These are phyloP conservation scores for Morus bassanus DNA, from an alignment of 2,797 vertebrate species.

Conservation along the genomic window DNA sequence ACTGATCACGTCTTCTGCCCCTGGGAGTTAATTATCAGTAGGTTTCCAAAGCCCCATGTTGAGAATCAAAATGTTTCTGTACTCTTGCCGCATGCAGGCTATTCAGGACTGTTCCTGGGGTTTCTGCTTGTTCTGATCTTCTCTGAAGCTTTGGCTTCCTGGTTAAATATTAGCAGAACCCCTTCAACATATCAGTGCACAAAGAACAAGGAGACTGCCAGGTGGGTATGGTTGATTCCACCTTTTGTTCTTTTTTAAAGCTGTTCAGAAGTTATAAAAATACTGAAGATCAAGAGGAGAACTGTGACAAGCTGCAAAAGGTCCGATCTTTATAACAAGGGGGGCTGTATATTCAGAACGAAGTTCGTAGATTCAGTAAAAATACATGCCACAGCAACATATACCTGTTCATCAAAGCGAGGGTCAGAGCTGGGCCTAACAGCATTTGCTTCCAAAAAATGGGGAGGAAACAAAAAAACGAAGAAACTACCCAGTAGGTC, in stretches of 20 bases:
- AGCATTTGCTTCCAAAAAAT: not conserved
- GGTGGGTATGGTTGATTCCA: not conserved
- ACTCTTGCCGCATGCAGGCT: not conserved
- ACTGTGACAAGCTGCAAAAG: not conserved
- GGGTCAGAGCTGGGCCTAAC: not conserved
- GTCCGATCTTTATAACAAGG: not conserved
- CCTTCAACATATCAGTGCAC: not conserved
- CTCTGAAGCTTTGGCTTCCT: not conserved
- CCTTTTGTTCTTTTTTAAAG: not conserved
- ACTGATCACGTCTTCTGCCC: not conserved
- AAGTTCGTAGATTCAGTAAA: not conserved
- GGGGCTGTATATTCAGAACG: not conserved
- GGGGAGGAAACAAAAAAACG: not conserved
- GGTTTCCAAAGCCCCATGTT: not conserved
- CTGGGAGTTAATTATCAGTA: not conserved
- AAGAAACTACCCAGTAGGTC: not conserved
- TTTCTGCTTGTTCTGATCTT: not conserved
- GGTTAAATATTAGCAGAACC: slow-evolving; percentile 27
- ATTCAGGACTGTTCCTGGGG: not conserved
- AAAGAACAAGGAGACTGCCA: not conserved
- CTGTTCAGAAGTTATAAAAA: slow-evolving; percentile 8
- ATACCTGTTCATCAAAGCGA: not conserved
- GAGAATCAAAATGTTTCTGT: not conserved
- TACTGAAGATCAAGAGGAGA: not conserved
- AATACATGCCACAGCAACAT: rapidly evolving